Percentiles rank a stretch among this genome's conserved stretches.
phyloP scores from a whole-genome alignment of 2,797 vertebrate species.

The Euphonia xanthogaster region DNA sequence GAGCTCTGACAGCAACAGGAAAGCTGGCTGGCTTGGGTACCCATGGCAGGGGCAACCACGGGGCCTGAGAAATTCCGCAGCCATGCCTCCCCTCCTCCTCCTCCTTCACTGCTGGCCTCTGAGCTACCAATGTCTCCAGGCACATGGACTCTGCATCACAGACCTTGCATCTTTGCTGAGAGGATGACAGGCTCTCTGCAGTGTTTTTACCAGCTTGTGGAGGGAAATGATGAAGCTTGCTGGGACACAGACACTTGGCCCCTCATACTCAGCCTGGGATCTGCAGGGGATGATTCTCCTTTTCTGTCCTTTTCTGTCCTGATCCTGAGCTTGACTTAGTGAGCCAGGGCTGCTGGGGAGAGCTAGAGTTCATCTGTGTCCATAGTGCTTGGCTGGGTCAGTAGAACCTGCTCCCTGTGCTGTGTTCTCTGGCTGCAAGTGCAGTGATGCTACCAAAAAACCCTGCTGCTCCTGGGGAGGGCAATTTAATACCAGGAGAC shows the following conservation, averaged over 20 bases:
- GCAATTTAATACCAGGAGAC: neutral
- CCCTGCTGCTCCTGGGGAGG: neutral
- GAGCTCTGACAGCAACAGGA: neutral
- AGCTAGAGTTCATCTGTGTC: neutral
- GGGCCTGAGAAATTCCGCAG: neutral
- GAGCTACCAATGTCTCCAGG: neutral
- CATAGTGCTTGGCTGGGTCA: neutral
- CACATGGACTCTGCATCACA: neutral
- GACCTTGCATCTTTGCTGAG: neutral
- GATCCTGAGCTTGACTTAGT: neutral
- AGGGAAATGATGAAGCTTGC: neutral
- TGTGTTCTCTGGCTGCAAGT: neutral
- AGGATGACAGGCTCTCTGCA: neutral
- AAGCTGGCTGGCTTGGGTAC: neutral
- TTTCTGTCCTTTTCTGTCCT: neutral
- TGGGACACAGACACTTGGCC: neutral
- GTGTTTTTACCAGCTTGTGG: neutral
- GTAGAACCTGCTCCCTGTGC: neutral
- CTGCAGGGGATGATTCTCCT: neutral
- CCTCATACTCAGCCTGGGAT: neutral
- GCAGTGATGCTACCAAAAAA: neutral
- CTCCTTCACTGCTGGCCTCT: neutral
- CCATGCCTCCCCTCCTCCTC: neutral
- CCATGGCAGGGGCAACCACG: fast-evolving
- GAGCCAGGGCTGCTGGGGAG: neutral